These are phyloP conservation scores for Gasterosteus nipponicus DNA, from an alignment of 2,113 vertebrate genomes.

Conservation along the genomic window DNA sequence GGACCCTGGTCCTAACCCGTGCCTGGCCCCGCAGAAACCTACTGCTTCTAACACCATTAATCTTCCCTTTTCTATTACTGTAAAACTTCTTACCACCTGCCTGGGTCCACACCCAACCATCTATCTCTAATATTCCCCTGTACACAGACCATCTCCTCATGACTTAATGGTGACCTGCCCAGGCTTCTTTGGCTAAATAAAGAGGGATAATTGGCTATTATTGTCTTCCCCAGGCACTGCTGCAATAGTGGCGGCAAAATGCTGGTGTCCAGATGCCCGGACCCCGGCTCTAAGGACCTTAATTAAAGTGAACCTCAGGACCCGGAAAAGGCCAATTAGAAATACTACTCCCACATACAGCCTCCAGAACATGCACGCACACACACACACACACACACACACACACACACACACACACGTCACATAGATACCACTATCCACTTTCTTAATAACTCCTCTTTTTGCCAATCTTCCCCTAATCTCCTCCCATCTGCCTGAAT, in stretches of 20 bases:
- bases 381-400: not conserved
- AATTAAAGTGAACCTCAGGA: constrained; percentile 87
- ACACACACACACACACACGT: not conserved
- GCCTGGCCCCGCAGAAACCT: too few relatives aligned
- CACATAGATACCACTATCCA: not conserved
- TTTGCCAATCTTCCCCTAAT: constrained; percentile 50
- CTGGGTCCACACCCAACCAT: not conserved
- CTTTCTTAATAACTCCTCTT: not conserved
- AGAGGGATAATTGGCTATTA: constrained; percentile 79
- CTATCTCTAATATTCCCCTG: constrained; percentile 45
- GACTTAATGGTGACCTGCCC: constrained; percentile 72
- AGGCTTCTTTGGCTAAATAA: constrained; percentile 70
- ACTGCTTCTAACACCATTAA: too few relatives aligned
- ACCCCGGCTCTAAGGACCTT: constrained; percentile 79
- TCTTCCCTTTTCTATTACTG: too few relatives aligned
- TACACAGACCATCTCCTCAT: constrained; percentile 24
- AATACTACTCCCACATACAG: constrained; percentile 46
- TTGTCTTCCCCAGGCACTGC: constrained; percentile 62
- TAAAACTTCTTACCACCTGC: constrained; percentile 32
- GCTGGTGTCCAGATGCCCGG: constrained; percentile 85
- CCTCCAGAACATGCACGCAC: not conserved
- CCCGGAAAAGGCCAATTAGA: constrained; percentile 87
- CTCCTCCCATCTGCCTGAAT: constrained; percentile 81
- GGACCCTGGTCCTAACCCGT: too few relatives aligned
- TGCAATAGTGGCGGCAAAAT: constrained; percentile 65